phyloP scores from a whole-genome alignment of 2,888 invertebrate species.

The Agonum fuliginosum region DNA sequence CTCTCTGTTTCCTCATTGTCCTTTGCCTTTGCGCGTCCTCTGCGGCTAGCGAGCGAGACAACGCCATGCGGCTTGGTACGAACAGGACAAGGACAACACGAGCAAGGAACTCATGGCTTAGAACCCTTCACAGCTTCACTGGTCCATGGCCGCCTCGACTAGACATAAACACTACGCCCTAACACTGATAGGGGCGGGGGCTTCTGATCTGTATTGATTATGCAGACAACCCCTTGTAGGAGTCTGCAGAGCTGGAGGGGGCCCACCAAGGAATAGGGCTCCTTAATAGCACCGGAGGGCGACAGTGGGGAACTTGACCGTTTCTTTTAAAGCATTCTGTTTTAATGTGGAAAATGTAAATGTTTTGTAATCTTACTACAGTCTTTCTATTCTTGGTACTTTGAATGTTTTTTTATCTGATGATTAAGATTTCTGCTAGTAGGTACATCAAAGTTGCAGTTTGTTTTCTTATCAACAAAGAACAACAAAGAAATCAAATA shows the following conservation, averaged over 20 bases:
- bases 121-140: constrained; percentile 1
- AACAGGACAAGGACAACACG: background rate
- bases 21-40: constrained; percentile 54
- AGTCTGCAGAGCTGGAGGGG: background rate
- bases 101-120: constrained; percentile 26
- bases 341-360: too few species aligned
- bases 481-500: too few species aligned
- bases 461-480: too few species aligned
- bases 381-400: too few species aligned
- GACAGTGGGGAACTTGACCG: too few species aligned
- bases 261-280: too few species aligned
- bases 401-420: too few species aligned
- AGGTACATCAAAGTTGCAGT: too few species aligned
- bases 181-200: constrained; percentile 72
- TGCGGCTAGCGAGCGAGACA: constrained; percentile 33
- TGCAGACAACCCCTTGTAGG: constrained; percentile 51
- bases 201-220: constrained; percentile 74
- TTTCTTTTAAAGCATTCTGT: too few species aligned
- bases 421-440: too few species aligned
- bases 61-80: background rate
- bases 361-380: too few species aligned
- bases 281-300: too few species aligned
- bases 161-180: constrained; percentile 66
- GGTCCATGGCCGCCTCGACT: constrained; percentile 55
- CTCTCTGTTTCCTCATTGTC: constrained; percentile 43